Evolutionary conservation across 2,888 invertebrate genomes (phyloP), one percentile per base, ranked within the genome.

Genomic region (Villa cingulata): DNA sequence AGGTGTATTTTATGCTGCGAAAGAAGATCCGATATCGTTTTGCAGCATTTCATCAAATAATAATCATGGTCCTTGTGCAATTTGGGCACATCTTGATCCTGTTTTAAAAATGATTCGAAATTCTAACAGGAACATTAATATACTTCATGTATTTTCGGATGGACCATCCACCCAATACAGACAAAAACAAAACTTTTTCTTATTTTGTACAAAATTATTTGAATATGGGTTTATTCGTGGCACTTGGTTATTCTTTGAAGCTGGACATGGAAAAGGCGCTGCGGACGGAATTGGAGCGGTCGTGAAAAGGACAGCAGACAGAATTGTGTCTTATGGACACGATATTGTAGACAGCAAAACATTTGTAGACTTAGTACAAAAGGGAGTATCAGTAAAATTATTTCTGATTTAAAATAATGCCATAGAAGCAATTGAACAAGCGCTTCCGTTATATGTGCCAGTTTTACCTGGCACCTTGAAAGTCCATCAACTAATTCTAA

Each of bases 1-100:
- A 27, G 27, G 27, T 27, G 27, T 27, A 27, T 27, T 27, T 14
- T 39, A 18, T 15, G 6, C 17, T 17, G 39, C 14, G 17, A 4
- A 14, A 16, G 14, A 15, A 18, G 19, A 39, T 18, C 27, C 27
- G 27, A 9, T 6, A 27, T 27, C 27, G 9, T 39, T 18, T 39
- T 39, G 39, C 19, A 39, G 16, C 39, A 6, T 43, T 19, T 43
- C 32, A 4, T 2, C 7, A 3, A 18, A 5, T 14, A 19, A 20
- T 6, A 32, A 34, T 3, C 43, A 43, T 19, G 43, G 43, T 4
- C 43, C 43, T 14, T 15, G 16, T 10, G 43, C 43, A 15, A 43
- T 43, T 43, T 43, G 43, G 37, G 45, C 45, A 16, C 45, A 45
- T 40, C 29, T 40, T 37, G 10, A 17, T 9, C 39, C 45, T 23